phyloP scores from a whole-genome alignment of 2,797 vertebrate genomes.

The Lates japonicus region DNA sequence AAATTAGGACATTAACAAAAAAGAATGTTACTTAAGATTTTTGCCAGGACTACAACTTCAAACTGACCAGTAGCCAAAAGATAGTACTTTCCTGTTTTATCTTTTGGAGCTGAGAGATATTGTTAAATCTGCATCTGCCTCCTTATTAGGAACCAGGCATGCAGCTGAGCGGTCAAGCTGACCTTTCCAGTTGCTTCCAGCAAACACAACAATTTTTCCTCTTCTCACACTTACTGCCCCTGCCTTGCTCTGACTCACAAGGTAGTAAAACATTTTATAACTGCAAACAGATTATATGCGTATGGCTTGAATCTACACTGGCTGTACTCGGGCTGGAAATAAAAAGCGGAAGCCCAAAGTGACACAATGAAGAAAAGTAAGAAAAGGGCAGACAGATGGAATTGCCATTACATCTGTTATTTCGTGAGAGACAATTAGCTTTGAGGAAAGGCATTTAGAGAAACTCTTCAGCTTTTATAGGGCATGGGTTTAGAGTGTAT shows the following conservation, averaged over 20 bases:
- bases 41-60: constrained; percentile 1
- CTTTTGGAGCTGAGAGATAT: constrained; percentile 34
- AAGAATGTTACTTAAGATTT: background rate
- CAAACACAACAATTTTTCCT: constrained; percentile 68
- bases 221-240: constrained; percentile 54
- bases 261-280: constrained; percentile 76
- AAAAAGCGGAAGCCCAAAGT: constrained; percentile 65
- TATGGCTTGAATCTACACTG: constrained; percentile 53
- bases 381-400: constrained; percentile 71
- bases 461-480: constrained; percentile 69
- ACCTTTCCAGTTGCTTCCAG: constrained; percentile 66
- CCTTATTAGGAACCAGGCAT: constrained; percentile 66
- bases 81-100: constrained; percentile 35
- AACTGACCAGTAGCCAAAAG: background rate
- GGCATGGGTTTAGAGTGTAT: constrained; percentile 29
- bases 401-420: constrained; percentile 72
- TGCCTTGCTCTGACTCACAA: constrained; percentile 58
- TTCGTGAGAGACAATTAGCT: constrained; percentile 71
- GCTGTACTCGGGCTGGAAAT: constrained; percentile 55
- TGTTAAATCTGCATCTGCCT: constrained; percentile 60
- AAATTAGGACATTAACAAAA: background rate
- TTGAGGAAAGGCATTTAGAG: constrained; percentile 68
- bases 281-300: constrained; percentile 66
- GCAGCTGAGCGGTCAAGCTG: constrained; percentile 63
- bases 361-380: constrained; percentile 55